phyloP scores from a whole-genome alignment of 2,888 invertebrate genomes.

The Aphidius colemani region DNA sequence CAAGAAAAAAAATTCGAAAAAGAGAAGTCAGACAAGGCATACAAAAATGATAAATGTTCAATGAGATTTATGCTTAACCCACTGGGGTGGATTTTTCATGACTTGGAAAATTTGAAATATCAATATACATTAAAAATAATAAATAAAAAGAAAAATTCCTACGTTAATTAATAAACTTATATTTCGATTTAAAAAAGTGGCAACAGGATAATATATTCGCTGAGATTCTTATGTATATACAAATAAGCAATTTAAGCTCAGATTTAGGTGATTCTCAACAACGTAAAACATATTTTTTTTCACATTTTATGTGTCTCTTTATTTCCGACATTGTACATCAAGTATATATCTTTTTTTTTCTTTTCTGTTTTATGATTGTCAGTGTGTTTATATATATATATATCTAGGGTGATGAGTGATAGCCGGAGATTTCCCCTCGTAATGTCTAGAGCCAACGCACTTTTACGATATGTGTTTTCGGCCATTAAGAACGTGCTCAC shows the following conservation, averaged over 20 bases:
- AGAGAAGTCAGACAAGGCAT: background rate
- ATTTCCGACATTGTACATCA: background rate
- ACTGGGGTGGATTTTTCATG: background rate
- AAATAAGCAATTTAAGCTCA: conserved; percentile 25
- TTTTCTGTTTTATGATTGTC: conserved; percentile 1
- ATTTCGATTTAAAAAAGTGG: background rate
- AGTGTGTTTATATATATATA: background rate
- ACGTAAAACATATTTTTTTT: conserved; percentile 25
- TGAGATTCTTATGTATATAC: background rate
- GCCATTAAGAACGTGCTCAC: conserved; percentile 28
- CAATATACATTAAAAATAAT: background rate
- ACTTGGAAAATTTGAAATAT: background rate
- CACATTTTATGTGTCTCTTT: conserved; percentile 25
- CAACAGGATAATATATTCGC: background rate
- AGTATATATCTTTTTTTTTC: background rate
- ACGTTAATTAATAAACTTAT: background rate
- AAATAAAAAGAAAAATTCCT: background rate
- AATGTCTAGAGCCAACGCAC: conserved; percentile 28
- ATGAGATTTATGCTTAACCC: conserved; percentile 4
- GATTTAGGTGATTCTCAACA: conserved; percentile 13
- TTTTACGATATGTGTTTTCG: conserved; percentile 29
- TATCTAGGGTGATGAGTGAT: conserved; percentile 24
- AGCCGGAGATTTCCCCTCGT: conserved; percentile 26
- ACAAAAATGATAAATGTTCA: conserved; percentile 4
- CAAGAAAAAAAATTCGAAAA: too few species aligned